Conservation (phyloP, 2,888 invertebrate species). For the Nymphalis urticae region DNA sequence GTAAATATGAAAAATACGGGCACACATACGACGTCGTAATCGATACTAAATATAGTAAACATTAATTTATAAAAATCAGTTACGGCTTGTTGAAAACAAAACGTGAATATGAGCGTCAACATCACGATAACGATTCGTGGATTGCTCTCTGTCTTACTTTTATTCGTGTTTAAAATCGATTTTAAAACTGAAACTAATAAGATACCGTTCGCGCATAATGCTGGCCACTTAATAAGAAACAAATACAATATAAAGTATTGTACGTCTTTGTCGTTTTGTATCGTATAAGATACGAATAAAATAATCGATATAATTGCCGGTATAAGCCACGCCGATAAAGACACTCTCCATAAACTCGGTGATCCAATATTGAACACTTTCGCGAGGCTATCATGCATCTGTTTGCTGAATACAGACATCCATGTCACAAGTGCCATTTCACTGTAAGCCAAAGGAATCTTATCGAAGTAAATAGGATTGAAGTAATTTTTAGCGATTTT, state of each 20-base stretch:
- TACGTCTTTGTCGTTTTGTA: constrained; percentile 36
- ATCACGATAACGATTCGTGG: constrained; percentile 57
- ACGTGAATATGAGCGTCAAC: constrained; percentile 60
- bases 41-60: constrained; percentile 39
- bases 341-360: constrained; percentile 51
- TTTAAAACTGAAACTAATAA: constrained; percentile 55
- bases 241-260: constrained; percentile 49
- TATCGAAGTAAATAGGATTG: constrained; percentile 37
- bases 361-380: constrained; percentile 54
- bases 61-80: constrained; percentile 58
- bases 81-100: constrained; percentile 64
- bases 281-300: constrained; percentile 42
- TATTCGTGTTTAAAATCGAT: constrained; percentile 54
- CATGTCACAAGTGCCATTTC: constrained; percentile 61
- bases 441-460: constrained; percentile 52
- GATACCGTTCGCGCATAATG: constrained; percentile 57
- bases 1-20: constrained; percentile 38
- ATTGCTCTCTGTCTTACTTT: constrained; percentile 51
- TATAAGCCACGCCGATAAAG: constrained; percentile 55
- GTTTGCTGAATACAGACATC: constrained; percentile 68
- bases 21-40: constrained; percentile 34
- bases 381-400: constrained; percentile 65
- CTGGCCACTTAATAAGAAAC: constrained; percentile 63
- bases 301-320: constrained; percentile 48
- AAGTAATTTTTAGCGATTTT: constrained; percentile 31